A percentile compares a stretch with the other conserved stretches of the same genome.
Evolutionary conservation across 2,797 vertebrate genomes (phyloP).

Genomic region (Gephyroberyx darwinii): DNA sequence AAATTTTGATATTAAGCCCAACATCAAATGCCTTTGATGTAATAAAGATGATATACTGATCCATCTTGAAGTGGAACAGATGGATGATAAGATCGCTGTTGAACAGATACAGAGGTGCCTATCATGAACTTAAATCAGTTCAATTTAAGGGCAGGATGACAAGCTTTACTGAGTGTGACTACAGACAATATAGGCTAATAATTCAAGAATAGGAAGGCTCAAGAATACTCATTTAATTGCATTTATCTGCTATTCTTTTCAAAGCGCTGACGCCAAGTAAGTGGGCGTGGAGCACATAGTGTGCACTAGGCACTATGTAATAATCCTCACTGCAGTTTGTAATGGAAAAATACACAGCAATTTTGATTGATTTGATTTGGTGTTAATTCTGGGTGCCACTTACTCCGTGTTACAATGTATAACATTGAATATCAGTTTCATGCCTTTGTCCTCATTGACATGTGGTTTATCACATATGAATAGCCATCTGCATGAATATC

Average conservation of each 20-base stretch:
- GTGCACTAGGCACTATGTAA: background rate
- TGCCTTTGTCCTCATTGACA: conserved; percentile 49
- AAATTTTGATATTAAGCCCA: conserved; percentile 55
- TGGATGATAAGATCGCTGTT: conserved; percentile 64
- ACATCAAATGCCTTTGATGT: conserved; percentile 69
- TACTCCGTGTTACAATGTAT: conserved; percentile 41
- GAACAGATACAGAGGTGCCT: conserved; percentile 53
- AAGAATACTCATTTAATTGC: conserved; percentile 83
- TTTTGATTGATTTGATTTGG: conserved; percentile 16
- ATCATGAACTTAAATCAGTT: conserved; percentile 66
- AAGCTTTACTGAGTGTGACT: conserved; percentile 35
- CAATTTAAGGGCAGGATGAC: conserved; percentile 63
- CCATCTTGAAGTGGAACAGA: conserved; percentile 64
- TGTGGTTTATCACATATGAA: conserved; percentile 52
- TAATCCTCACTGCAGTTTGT: background rate
- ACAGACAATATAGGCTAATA: conserved; percentile 41
- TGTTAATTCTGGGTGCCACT: conserved; percentile 9
- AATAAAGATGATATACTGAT: conserved; percentile 54
- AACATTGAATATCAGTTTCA: conserved; percentile 45
- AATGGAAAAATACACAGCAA: background rate
- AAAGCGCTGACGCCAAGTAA: conserved; percentile 31
- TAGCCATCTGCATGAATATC: conserved; percentile 51
- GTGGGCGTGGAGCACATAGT: background rate
- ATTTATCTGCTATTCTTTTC: conserved; percentile 82
- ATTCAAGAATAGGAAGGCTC: conserved; percentile 22